Evolutionary conservation across 2,888 invertebrate genomes (phyloP).

Genomic region (Myathropa florea): DNA sequence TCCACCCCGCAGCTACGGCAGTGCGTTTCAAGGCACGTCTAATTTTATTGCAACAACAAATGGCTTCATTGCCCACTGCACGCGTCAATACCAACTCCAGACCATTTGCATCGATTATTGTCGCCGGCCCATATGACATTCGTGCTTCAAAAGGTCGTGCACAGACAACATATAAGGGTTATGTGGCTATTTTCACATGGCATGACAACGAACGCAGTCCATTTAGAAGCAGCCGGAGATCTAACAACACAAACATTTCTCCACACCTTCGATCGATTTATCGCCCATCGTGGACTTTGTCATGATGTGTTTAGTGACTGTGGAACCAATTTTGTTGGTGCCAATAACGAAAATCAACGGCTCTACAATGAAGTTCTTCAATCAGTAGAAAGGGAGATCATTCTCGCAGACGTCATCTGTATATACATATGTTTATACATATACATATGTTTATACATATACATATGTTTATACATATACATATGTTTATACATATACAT

Average conservation of each 20-base stretch:
- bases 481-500: no score
- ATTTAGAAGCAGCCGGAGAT: no score
- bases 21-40: no score
- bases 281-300: neutral
- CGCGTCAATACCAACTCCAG: constrained; percentile 1
- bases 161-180: constrained; percentile 22
- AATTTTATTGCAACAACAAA: no score
- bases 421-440: no score
- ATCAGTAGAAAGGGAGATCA: neutral
- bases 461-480: no score
- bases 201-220: neutral
- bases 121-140: constrained; percentile 18
- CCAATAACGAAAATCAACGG: neutral
- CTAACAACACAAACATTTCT: neutral
- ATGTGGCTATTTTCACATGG: constrained; percentile 20
- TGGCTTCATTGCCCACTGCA: constrained; percentile 10
- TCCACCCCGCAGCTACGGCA: no score
- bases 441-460: no score
- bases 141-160: constrained; percentile 16
- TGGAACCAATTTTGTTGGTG: neutral
- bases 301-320: neutral
- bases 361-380: neutral
- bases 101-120: constrained; percentile 5
- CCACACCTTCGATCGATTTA: neutral
- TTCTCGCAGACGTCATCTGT: no score